Percentiles rank a stretch among this genome's conserved stretches.
Evolutionary conservation across 2,797 vertebrate genomes (phyloP).

Genomic region (Karalla daura): DNA sequence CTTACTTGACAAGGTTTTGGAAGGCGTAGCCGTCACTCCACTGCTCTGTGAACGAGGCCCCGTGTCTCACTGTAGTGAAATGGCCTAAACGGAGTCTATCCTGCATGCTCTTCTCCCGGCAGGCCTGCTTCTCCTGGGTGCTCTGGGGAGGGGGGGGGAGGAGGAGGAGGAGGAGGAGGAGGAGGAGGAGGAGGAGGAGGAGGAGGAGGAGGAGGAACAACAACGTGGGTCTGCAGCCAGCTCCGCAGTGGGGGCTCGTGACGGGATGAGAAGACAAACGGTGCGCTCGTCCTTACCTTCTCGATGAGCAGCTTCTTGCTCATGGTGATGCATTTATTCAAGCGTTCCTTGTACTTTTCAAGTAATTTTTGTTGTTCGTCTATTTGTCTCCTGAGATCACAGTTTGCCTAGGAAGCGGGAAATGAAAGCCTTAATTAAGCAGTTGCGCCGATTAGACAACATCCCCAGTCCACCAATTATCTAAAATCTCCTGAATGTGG

Average conservation of each 20-base stretch:
- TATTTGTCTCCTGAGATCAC: slow-evolving; percentile 99
- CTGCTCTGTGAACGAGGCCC: slow-evolving; percentile 98
- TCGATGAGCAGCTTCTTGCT: slow-evolving; percentile 99
- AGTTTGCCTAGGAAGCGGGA: slow-evolving; percentile 89
- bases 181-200: too few relatives aligned
- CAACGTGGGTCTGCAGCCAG: background rate
- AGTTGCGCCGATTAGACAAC: background rate
- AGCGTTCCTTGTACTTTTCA: slow-evolving; percentile 99
- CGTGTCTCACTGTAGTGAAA: slow-evolving; percentile 98
- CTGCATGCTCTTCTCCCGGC: slow-evolving; percentile 99
- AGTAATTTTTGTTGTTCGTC: slow-evolving; percentile 99
- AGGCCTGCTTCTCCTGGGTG: slow-evolving; percentile 94
- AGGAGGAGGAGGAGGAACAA: too few relatives aligned
- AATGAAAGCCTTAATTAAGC: slow-evolving; percentile 1
- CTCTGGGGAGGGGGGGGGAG: too few relatives aligned
- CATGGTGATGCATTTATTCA: slow-evolving; percentile 99
- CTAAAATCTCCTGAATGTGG: background rate
- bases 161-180: too few relatives aligned
- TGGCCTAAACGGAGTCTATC: slow-evolving; percentile 97
- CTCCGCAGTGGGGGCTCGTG: background rate
- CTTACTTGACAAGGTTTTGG: slow-evolving; percentile 99
- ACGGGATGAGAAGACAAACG: background rate
- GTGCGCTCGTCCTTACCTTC: slow-evolving; percentile 88
- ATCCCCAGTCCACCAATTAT: background rate
- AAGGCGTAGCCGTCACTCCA: slow-evolving; percentile 99